Percentiles rank a stretch among this genome's conserved stretches.
Evolutionary conservation across 1,140 invertebrate genomes (phyloP).

Genomic region (Solenopsis fugax): DNA sequence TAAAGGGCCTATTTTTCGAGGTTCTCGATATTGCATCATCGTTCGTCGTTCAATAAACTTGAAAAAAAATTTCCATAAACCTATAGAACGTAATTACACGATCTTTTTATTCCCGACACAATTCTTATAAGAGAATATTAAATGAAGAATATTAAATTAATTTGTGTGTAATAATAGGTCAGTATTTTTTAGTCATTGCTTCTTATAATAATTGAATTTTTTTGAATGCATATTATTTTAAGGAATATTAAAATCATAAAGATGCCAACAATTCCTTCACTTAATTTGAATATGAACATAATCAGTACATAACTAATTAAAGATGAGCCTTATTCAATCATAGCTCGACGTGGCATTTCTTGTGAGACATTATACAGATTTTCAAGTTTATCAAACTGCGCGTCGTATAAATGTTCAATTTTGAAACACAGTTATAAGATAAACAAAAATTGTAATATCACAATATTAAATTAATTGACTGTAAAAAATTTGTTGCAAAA

Average conservation of each 20-base stretch:
- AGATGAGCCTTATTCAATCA: too few species aligned
- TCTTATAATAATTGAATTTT: not conserved
- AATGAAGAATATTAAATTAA: slow-evolving; percentile 27
- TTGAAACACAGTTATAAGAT: too few species aligned
- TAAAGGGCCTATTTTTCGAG: slow-evolving; percentile 65
- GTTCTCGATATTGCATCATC: slow-evolving; percentile 60
- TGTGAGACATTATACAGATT: too few species aligned
- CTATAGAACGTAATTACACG: not conserved
- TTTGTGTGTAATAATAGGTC: not conserved
- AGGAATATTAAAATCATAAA: not conserved
- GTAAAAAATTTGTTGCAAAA: too few species aligned
- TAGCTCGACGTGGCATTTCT: too few species aligned
- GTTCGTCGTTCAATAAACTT: slow-evolving; percentile 53
- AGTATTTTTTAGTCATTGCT: not conserved
- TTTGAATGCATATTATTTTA: not conserved
- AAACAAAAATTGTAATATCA: too few species aligned
- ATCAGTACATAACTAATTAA: not conserved
- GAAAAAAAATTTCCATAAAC: slow-evolving; percentile 70
- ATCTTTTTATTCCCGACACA: not conserved
- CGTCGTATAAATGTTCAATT: too few species aligned
- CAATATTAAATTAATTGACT: too few species aligned
- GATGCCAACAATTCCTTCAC: not conserved
- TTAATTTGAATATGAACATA: not conserved
- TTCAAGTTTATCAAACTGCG: too few species aligned
- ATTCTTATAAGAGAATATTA: not conserved